Conservation (phyloP, 2,797 vertebrate species). For the Cyprinodon diabolis region DNA sequence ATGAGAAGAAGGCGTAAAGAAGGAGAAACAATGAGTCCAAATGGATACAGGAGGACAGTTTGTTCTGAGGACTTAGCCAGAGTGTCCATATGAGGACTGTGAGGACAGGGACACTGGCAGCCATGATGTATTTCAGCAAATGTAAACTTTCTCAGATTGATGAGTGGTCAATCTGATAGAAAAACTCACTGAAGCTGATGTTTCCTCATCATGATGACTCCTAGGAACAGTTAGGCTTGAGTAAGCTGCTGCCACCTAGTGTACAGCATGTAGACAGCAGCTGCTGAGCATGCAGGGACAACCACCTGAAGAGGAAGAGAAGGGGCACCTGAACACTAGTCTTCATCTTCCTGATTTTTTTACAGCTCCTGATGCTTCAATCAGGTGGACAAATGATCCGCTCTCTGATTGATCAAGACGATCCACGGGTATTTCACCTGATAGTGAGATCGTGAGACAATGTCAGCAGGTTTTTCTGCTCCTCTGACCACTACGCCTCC, state of each 20-base stretch:
- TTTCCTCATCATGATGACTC: background rate
- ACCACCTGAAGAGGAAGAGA: background rate
- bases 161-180: background rate
- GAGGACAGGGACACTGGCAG: background rate
- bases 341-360: background rate
- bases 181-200: background rate
- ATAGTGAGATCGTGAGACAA: background rate
- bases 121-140: constrained; percentile 3
- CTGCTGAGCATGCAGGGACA: background rate
- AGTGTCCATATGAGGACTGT: background rate
- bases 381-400: background rate
- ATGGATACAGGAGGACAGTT: constrained; percentile 4
- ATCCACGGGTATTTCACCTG: background rate
- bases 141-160: background rate
- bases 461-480: background rate
- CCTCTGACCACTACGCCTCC: background rate
- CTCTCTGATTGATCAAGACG: background rate
- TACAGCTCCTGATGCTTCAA: background rate
- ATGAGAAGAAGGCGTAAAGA: constrained; percentile 84
- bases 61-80: background rate
- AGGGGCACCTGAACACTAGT: background rate
- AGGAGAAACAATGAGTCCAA: background rate
- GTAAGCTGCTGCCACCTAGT: background rate
- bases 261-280: background rate
- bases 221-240: background rate